Evolutionary conservation across 2,888 invertebrate species (phyloP).

Genomic region (Lucinisca nassula): DNA sequence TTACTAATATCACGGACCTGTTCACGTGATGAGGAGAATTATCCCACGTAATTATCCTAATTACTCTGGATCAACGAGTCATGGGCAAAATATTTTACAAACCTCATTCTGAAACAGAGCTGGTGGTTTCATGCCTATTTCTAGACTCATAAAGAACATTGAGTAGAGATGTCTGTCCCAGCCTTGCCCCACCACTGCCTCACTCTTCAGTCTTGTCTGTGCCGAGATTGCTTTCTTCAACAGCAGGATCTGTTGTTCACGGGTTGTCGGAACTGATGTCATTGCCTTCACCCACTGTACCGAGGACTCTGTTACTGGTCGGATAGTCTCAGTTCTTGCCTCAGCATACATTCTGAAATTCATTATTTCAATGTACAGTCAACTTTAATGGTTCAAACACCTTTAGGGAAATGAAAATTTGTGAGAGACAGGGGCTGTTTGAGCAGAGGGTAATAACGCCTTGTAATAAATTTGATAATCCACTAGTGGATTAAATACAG

Average conservation of each 20-base stretch:
- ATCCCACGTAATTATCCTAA: too few species aligned
- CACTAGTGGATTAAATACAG: too few species aligned
- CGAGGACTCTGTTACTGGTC: conserved; percentile 90
- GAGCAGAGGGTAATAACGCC: too few species aligned
- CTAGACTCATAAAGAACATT: conserved; percentile 82
- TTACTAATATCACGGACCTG: too few species aligned
- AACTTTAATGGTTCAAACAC: too few species aligned
- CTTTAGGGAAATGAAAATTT: too few species aligned
- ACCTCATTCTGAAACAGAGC: conserved; percentile 73
- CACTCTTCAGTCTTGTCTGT: conserved; percentile 77
- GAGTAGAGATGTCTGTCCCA: conserved; percentile 90
- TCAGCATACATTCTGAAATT: conserved; percentile 89
- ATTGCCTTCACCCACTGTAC: conserved; percentile 83
- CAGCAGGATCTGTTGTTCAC: conserved; percentile 71
- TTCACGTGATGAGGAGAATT: too few species aligned
- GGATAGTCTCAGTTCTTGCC: conserved; percentile 91
- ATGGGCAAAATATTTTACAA: too few species aligned
- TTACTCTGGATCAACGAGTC: too few species aligned
- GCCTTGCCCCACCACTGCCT: conserved; percentile 86
- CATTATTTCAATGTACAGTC: too few species aligned
- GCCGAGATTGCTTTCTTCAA: conserved; percentile 76
- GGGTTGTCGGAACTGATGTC: conserved; percentile 71
- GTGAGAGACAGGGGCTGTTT: too few species aligned
- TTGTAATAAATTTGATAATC: too few species aligned
- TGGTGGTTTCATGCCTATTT: conserved; percentile 79